These are phyloP conservation scores for Chrysomela aeneicollis DNA, from an alignment of 2,888 invertebrate genomes.

Conservation along the genomic window DNA sequence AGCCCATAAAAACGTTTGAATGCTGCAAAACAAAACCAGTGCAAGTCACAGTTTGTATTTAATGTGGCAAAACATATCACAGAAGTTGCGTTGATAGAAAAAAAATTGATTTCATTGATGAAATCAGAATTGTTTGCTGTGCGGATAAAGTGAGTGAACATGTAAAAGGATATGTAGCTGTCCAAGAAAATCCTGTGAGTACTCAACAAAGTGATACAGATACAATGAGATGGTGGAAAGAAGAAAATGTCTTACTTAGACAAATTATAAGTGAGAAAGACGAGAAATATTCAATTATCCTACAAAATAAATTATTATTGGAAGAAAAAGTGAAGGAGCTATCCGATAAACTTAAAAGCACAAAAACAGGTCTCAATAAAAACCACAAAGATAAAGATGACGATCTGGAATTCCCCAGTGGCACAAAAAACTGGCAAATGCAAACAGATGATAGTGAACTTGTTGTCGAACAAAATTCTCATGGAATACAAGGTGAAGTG, in stretches of 20 bases:
- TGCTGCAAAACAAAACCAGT: slow-evolving; percentile 6
- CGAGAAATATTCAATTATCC: slow-evolving; percentile 16
- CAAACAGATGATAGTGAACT: slow-evolving; percentile 11
- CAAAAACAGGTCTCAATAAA: slow-evolving; percentile 15
- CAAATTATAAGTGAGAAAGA: slow-evolving; percentile 14
- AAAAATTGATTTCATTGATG: slow-evolving; percentile 8
- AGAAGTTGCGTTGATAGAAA: slow-evolving; percentile 15
- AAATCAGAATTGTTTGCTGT: slow-evolving; percentile 15
- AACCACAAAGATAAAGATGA: slow-evolving; percentile 13
- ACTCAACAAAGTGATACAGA: slow-evolving; percentile 13
- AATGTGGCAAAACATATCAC: slow-evolving; percentile 12
- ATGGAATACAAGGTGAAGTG: slow-evolving; percentile 15
- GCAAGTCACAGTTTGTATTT: slow-evolving; percentile 12
- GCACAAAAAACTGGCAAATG: slow-evolving; percentile 13
- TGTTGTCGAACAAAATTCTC: slow-evolving; percentile 9
- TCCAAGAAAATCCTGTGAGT: slow-evolving; percentile 16
- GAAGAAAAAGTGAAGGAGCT: slow-evolving; percentile 13
- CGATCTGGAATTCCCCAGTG: slow-evolving; percentile 14
- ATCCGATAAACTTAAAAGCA: slow-evolving; percentile 12
- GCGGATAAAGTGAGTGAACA: slow-evolving; percentile 7
- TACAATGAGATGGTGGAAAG: slow-evolving; percentile 14
- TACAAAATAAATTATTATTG: slow-evolving; percentile 11
- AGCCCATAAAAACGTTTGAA: slow-evolving; percentile 14
- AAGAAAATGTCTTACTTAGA: slow-evolving; percentile 15
- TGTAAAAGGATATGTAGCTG: slow-evolving; percentile 8